These are phyloP conservation scores for Cyclina sinensis DNA, from an alignment of 1,140 invertebrate species.

Conservation along the genomic window DNA sequence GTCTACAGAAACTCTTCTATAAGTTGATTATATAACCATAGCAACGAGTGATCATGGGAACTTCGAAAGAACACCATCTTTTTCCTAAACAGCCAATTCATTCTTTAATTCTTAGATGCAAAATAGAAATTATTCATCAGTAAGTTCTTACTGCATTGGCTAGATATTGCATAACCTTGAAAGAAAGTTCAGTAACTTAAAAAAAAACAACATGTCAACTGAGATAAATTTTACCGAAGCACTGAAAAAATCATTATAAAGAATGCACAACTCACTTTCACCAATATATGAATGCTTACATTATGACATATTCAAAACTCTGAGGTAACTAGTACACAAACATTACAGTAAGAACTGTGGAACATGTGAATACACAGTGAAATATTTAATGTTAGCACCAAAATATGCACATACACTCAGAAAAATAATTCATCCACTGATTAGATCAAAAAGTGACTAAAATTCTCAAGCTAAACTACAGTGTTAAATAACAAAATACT, in stretches of 20 bases:
- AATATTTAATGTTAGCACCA: slow-evolving; percentile 38
- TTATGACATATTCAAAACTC: neutral
- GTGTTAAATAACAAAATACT: neutral
- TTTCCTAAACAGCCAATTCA: too few relatives aligned
- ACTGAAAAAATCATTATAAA: neutral
- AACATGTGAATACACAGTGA: neutral
- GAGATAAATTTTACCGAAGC: neutral
- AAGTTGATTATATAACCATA: too few relatives aligned
- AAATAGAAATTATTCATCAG: too few relatives aligned
- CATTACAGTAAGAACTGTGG: neutral
- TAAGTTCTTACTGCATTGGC: too few relatives aligned
- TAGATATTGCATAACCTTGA: too few relatives aligned
- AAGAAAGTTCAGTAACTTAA: too few relatives aligned
- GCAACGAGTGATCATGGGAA: too few relatives aligned
- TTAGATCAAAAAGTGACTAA: slow-evolving; percentile 51
- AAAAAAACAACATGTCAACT: neutral
- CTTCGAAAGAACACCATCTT: too few relatives aligned
- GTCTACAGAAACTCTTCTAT: too few relatives aligned
- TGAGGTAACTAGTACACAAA: neutral
- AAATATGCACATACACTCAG: slow-evolving; percentile 37
- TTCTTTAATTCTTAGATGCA: too few relatives aligned
- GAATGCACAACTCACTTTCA: neutral
- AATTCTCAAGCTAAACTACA: neutral
- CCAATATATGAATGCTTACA: neutral
- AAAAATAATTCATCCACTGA: neutral